Conservation (phyloP, 30 jellyfish, hydroid and myxozoan genomes). For the Aurelia aurita complex sp. Pacific region DNA sequence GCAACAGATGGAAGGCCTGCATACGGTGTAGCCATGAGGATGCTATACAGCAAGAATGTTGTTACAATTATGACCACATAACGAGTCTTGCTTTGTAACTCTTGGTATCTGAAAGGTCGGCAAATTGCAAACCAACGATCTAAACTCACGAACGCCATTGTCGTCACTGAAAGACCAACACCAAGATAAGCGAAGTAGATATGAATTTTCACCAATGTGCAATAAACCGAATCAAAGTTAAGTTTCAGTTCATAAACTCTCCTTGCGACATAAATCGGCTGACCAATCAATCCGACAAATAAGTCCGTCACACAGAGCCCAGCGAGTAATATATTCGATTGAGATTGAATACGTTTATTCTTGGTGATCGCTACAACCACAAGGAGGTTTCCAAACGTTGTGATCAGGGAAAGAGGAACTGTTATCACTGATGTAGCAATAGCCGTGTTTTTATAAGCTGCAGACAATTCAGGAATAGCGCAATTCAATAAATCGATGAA, state of each 20-base stretch:
- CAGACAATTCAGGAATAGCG: constrained; percentile 18
- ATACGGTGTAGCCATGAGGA: constrained; percentile 34
- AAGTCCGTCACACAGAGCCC: constrained; percentile 71
- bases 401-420: constrained; percentile 34
- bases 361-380: constrained; percentile 33
- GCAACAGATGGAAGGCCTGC: constrained; percentile 21
- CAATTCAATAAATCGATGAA: constrained; percentile 9
- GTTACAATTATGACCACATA: constrained; percentile 5
- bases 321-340: constrained; percentile 49
- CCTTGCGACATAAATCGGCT: constrained; percentile 63
- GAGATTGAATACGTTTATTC: constrained; percentile 36
- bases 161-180: constrained; percentile 70
- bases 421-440: constrained; percentile 29
- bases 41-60: constrained; percentile 30
- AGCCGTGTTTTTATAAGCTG: constrained; percentile 8
- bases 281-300: constrained; percentile 59
- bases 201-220: constrained; percentile 36
- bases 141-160: constrained; percentile 62
- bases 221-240: not conserved
- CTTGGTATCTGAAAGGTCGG: constrained; percentile 57
- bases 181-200: constrained; percentile 54
- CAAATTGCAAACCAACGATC: constrained; percentile 84
- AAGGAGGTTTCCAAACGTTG: constrained; percentile 49
- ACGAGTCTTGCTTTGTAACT: constrained; percentile 30
- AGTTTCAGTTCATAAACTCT: constrained; percentile 23